Evolutionary conservation across 2,113 vertebrate species (phyloP).

Genomic region (Eurystomus gularis): DNA sequence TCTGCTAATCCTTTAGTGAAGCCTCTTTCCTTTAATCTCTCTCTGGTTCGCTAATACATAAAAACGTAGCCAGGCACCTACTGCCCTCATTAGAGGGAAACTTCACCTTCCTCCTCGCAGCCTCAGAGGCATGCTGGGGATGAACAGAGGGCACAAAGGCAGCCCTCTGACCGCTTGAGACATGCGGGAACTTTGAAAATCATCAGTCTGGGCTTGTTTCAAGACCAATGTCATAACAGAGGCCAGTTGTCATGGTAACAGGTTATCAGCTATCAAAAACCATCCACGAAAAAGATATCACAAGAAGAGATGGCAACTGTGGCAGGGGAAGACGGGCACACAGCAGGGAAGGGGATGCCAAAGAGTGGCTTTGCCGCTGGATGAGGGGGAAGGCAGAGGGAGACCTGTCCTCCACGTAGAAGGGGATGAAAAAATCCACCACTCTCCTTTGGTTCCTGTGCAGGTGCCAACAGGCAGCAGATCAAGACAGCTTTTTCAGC

Average conservation of each 20-base stretch:
- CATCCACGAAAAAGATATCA: not conserved
- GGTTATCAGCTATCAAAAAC: conserved; percentile 26
- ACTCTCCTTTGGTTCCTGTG: not conserved
- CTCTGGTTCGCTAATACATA: not conserved
- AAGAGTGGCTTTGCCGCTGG: not conserved
- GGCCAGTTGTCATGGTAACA: conserved; percentile 46
- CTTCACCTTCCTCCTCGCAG: not conserved
- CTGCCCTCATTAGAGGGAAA: conserved; percentile 47
- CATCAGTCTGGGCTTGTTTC: conserved; percentile 8
- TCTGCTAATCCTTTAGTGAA: conserved; percentile 48
- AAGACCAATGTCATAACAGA: conserved; percentile 21
- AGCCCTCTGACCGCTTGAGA: not conserved
- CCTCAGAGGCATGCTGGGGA: not conserved
- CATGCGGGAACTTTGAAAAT: conserved; percentile 38
- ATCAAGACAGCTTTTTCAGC: not conserved
- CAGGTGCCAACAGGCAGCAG: not conserved
- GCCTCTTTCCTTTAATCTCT: conserved; percentile 34
- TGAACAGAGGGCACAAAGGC: not conserved
- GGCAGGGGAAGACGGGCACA: not conserved
- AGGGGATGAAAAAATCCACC: not conserved
- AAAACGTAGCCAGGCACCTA: conserved; percentile 26
- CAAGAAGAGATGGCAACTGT: not conserved
- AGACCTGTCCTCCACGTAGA: not conserved
- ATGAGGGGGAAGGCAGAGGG: not conserved
- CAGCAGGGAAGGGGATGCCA: not conserved